Conservation (phyloP, 2,113 vertebrate genomes). For the Spilogale gracilis region DNA sequence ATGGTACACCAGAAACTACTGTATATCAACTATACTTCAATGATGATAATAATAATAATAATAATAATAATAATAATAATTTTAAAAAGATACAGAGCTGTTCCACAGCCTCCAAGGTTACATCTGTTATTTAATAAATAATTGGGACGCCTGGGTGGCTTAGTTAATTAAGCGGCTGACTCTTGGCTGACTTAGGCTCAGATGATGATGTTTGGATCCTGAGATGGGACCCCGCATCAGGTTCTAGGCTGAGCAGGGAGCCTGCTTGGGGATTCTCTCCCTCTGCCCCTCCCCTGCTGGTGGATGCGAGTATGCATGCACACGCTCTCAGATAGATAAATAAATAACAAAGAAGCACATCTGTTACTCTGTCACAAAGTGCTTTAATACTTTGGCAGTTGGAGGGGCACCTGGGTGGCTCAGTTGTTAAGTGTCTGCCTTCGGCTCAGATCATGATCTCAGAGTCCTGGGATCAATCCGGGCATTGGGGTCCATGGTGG, state of each 20-base stretch:
- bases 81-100: not conserved
- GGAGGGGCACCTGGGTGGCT: not conserved
- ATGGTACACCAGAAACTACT: not conserved
- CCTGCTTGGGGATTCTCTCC: not conserved
- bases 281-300: not conserved
- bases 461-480: too few relatives aligned
- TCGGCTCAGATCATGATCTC: too few relatives aligned
- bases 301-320: not conserved
- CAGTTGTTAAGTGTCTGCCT: not conserved
- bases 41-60: not conserved
- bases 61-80: not conserved
- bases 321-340: not conserved
- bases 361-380: not conserved
- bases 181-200: not conserved
- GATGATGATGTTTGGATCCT: not conserved
- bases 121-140: not conserved
- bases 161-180: not conserved
- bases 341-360: not conserved
- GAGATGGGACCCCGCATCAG: not conserved
- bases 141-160: not conserved
- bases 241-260: not conserved
- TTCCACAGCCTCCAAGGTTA: not conserved
- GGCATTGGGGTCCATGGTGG: too few relatives aligned
- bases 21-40: not conserved
- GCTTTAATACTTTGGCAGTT: not conserved